Evolutionary conservation across 2,888 invertebrate species (phyloP).

Genomic region (Pristionchus mayeri): DNA sequence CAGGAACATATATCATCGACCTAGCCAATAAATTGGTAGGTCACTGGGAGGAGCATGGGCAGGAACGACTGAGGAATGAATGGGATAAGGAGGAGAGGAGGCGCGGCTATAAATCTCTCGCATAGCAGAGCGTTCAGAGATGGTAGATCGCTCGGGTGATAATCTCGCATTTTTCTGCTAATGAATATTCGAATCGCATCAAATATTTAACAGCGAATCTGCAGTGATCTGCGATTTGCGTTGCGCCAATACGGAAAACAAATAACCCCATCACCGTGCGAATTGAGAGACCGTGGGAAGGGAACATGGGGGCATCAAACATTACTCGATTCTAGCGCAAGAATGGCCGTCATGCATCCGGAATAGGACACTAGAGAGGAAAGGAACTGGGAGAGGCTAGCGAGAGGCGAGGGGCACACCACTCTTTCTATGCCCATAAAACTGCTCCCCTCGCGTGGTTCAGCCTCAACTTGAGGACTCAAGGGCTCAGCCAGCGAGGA

Average conservation of each 20-base stretch:
- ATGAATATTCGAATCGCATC: too few species aligned
- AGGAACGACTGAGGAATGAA: not conserved
- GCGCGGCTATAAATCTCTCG: not conserved
- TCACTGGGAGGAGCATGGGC: not conserved
- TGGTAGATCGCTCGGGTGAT: not conserved
- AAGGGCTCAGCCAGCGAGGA: slow-evolving; percentile 27
- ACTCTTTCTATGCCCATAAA: not conserved
- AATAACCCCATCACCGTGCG: not conserved
- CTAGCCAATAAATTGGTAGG: too few species aligned
- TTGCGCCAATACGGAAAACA: not conserved
- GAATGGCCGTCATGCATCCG: slow-evolving; percentile 10
- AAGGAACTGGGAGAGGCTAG: too few species aligned
- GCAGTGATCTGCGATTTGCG: not conserved
- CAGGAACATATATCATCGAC: too few species aligned
- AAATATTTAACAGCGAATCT: not conserved
- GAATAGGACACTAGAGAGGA: not conserved
- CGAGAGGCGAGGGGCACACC: not conserved
- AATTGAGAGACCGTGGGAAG: too few species aligned
- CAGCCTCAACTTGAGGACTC: not conserved
- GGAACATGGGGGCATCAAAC: too few species aligned
- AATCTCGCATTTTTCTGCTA: not conserved
- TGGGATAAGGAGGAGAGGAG: too few species aligned
- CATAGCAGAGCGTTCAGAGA: not conserved
- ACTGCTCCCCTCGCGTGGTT: slow-evolving; percentile 8
- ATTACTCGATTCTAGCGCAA: slow-evolving; percentile 18